Conservation (phyloP, 2,888 invertebrate species). For the Cyrtodaria siliqua region DNA sequence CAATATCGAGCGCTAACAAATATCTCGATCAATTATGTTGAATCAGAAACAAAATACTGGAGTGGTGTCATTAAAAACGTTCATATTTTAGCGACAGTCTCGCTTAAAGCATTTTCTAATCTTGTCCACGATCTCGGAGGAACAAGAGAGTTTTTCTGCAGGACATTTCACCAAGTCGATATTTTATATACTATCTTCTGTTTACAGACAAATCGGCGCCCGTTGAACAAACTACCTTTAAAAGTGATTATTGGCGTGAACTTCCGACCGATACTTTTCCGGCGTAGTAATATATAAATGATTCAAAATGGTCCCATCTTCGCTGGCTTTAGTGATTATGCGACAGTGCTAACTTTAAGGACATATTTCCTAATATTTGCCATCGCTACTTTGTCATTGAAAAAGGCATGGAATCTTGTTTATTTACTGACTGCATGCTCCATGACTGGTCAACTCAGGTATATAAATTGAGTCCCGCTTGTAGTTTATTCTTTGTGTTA, state of each 20-base stretch:
- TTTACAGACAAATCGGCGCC: slow-evolving; percentile 53
- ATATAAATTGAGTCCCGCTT: no score
- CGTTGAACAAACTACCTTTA: slow-evolving; percentile 51
- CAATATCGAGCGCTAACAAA: slow-evolving; percentile 11
- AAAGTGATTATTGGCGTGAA: slow-evolving; percentile 28
- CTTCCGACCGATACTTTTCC: slow-evolving; percentile 29
- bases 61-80: slow-evolving; percentile 9
- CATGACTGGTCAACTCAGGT: no score
- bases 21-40: slow-evolving; percentile 12
- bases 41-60: slow-evolving; percentile 25
- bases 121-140: slow-evolving; percentile 35
- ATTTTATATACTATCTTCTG: slow-evolving; percentile 61
- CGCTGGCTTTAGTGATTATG: no score
- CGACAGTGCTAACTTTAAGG: no score
- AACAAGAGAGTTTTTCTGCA: slow-evolving; percentile 57
- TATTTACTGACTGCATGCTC: no score
- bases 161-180: slow-evolving; percentile 55
- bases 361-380: no score
- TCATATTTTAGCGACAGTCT: slow-evolving; percentile 33
- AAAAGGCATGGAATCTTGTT: no score
- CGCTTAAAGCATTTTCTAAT: slow-evolving; percentile 36
- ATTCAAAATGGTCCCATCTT: no score
- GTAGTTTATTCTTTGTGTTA: no score
- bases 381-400: no score
- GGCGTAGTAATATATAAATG: no score